Conservation (phyloP, 92 coral and sea anemone genomes). For the Heliopora coerulea region DNA sequence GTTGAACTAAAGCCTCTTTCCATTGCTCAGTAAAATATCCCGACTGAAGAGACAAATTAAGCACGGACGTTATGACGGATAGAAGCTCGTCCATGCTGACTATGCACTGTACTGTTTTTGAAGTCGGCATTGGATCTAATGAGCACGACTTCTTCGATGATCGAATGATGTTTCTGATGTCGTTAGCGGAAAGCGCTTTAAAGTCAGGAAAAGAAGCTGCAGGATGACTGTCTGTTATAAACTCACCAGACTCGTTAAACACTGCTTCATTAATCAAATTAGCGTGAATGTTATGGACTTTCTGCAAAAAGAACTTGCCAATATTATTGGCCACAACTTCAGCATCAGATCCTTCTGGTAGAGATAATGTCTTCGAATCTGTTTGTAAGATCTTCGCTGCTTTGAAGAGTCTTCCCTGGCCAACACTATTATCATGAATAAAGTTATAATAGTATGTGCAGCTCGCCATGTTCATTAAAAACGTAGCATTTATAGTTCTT, state of each 20-base stretch:
- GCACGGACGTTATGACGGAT: slow-evolving; percentile 52
- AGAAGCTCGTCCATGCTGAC: slow-evolving; percentile 18
- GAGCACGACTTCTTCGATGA: slow-evolving; percentile 43
- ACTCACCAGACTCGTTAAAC: not conserved
- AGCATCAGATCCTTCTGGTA: slow-evolving; percentile 30
- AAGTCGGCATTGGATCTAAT: slow-evolving; percentile 46
- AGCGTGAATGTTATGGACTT: slow-evolving; percentile 14
- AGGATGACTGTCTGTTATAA: not conserved
- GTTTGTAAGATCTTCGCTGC: slow-evolving; percentile 24
- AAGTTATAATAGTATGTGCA: slow-evolving; percentile 40
- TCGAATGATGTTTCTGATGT: slow-evolving; percentile 31
- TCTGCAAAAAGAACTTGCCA: slow-evolving; percentile 9
- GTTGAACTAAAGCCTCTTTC: slow-evolving; percentile 58
- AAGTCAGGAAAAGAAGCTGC: slow-evolving; percentile 12
- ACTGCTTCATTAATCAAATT: not conserved
- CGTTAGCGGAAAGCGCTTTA: slow-evolving; percentile 13
- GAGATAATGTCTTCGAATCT: slow-evolving; percentile 17
- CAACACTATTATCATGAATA: slow-evolving; percentile 39
- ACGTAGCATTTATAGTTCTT: slow-evolving; percentile 61
- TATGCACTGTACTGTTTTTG: slow-evolving; percentile 25
- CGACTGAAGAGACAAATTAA: slow-evolving; percentile 57
- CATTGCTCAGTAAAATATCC: slow-evolving; percentile 49
- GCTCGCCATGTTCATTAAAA: slow-evolving; percentile 53
- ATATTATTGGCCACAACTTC: slow-evolving; percentile 41
- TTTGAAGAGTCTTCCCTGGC: slow-evolving; percentile 51